Conservation (phyloP, 2,888 invertebrate species). For the Apamea sordens region DNA sequence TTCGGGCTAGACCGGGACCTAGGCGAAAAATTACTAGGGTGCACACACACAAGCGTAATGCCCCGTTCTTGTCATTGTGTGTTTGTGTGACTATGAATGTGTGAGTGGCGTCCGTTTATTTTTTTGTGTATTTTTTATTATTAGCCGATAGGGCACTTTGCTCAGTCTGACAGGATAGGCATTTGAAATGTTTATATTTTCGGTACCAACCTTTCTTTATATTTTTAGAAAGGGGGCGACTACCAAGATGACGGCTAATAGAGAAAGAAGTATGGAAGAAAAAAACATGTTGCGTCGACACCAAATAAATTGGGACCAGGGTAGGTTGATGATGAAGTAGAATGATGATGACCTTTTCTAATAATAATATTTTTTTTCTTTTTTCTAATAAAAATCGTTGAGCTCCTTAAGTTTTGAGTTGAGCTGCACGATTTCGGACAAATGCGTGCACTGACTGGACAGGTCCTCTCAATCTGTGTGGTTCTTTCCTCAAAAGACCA, state of each 20-base stretch:
- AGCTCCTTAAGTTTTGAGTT: no score
- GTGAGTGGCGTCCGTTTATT: slow-evolving; percentile 28
- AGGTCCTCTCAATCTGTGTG: no score
- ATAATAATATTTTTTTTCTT: no score
- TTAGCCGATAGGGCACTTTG: background rate
- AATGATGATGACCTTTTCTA: background rate
- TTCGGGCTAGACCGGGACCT: slow-evolving; percentile 86
- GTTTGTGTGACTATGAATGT: slow-evolving; percentile 35
- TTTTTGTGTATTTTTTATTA: slow-evolving; percentile 34
- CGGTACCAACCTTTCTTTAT: background rate
- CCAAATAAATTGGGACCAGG: background rate
- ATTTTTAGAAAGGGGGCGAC: background rate
- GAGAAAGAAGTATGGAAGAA: background rate
- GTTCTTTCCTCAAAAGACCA: no score
- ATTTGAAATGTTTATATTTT: background rate
- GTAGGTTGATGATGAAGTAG: no score
- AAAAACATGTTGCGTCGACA: background rate
- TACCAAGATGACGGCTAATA: no score
- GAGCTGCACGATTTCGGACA: no score
- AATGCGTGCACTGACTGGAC: no score
- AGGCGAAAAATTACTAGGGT: slow-evolving; percentile 87
- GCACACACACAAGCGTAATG: slow-evolving; percentile 73
- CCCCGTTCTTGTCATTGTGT: slow-evolving; percentile 38
- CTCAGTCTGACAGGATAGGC: background rate
- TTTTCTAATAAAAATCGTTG: no score